Base-by-base conservation (phyloP, 2,888 invertebrate species). In the Caenorhabditis sp. region DNA sequence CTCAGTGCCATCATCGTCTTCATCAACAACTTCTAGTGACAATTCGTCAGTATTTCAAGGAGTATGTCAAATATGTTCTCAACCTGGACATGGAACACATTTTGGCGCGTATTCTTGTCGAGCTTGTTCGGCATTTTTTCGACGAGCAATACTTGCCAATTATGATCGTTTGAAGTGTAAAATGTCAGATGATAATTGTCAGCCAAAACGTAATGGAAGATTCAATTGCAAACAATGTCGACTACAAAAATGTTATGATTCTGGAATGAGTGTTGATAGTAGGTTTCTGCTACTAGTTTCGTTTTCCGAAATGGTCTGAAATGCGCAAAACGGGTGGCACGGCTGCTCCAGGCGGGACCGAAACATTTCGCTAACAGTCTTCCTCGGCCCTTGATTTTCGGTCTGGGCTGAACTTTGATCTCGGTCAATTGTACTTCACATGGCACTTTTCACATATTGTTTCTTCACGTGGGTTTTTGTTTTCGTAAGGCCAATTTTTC, bases 151-250 rank as follows among this genome's bases (percentile, higher is more conserved):
- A 3, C 6, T 43, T 43, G 43, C 10, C 6, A 17, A 17, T 17
- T 43, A 12, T 3, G 17, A 17, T 5, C 6, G 8, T 17, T 43
- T 10, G 5, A 10, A 10, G 14, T 43, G 43, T 43, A 5, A 17
- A 43, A 5, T 3, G 14, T 10, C 10, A 14, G 14, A 43, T 43
- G 43, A 17, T 17, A 43, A 43, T 12, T 43, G 43, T 43, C 8
- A 43, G 17, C 10, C 43, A 17, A 43, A 17, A 17, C 12, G 3
- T 10, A 17, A 43, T 43, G 62, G 62, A 12, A 54, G 26, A 62
- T 62, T 53, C 24, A 12, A 1, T 12, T 63, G 63, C 21, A 63
- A 63, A 24, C 49, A 58, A 37, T 63, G 63, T 58, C 49, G 63
- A 27, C 6, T 63, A 1, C 12, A 31, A 1, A 12, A 19, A 23